Base-by-base conservation (phyloP, 2,888 invertebrate genomes). In the Axea sp. region DNA sequence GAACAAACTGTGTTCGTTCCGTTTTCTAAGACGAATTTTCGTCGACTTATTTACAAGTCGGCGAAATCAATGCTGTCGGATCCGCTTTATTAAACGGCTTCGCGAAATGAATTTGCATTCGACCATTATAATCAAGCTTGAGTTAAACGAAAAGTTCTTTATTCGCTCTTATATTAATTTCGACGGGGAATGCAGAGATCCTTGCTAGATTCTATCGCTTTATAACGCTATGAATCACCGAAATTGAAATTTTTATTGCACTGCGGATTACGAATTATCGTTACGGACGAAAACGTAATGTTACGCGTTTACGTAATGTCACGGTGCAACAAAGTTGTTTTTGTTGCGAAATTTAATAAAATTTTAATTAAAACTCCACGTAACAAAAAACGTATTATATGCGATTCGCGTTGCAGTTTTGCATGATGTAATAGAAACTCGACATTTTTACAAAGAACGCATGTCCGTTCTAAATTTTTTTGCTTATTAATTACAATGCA, bases 31-130 rank as follows among this genome's bases (percentile, higher is more conserved):
- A 22, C 22, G 4, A 19, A 2, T 39, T 39, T 39, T 7, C 19
- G 5, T 17, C 22, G 41, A 41, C 41, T 11, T 43, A 43, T 43
- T 43, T 28, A 28, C 26, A 24, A 41, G 19, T 24, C 47, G 14
- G 8, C 37, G 37, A 47, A 60, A 60, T 26, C 24, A 43, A 33
- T 35, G 17, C 17, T 8, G 11, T 39, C 17, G 17, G 28, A 41
- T 28, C 39, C 11, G 49, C 15, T 11, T 31, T 51, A 33, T 43
- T 28, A 45, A 53, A 30, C 30, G 35, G 19, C 28, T 31, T 37
- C 26, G 53, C 28, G 53, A 51, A 62, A 62, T 31, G 53, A 64
- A 53, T 53, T 64, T 64, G 53, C 64, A 64, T 64, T 35, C 28
- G 45, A 35, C 53, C 30, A 30, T 28, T 33, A 45, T 37, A 65